Evolutionary conservation across 2,797 vertebrate genomes (phyloP).

Genomic region (Gymnoscopelus braueri): DNA sequence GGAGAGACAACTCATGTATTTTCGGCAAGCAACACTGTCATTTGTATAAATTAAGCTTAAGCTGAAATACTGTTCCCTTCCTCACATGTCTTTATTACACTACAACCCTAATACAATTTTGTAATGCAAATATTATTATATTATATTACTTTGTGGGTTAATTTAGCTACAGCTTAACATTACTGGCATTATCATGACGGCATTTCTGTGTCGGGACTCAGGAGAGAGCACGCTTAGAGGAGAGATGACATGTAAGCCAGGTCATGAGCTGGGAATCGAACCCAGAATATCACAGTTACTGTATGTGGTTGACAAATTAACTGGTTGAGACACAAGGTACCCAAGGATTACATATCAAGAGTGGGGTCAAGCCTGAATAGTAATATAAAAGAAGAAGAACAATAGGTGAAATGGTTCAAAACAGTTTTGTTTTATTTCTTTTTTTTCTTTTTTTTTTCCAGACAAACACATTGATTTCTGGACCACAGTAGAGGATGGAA

Average conservation of each 20-base stretch:
- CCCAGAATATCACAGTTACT: no score
- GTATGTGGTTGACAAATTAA: no score
- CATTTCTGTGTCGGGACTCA: no score
- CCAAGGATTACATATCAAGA: neutral
- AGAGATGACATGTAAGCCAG: no score
- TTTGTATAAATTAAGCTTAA: neutral
- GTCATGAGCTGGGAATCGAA: no score
- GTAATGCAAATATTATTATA: neutral
- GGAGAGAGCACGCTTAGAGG: no score
- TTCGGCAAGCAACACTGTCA: no score
- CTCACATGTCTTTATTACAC: neutral
- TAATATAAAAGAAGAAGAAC: constrained; percentile 53
- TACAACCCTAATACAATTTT: neutral
- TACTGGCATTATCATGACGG: no score
- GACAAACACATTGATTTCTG: constrained; percentile 99
- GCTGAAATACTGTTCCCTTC: neutral
- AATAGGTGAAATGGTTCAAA: constrained; percentile 85
- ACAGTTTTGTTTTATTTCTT: constrained; percentile 86
- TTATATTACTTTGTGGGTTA: neutral
- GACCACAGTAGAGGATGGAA: constrained; percentile 99
- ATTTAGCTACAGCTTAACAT: no score
- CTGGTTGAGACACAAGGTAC: no score
- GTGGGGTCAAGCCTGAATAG: neutral
- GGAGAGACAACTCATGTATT: no score
- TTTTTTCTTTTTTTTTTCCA: constrained; percentile 92